Evolutionary conservation across 2,888 invertebrate species (phyloP).

Genomic region (Papilio gigon): DNA sequence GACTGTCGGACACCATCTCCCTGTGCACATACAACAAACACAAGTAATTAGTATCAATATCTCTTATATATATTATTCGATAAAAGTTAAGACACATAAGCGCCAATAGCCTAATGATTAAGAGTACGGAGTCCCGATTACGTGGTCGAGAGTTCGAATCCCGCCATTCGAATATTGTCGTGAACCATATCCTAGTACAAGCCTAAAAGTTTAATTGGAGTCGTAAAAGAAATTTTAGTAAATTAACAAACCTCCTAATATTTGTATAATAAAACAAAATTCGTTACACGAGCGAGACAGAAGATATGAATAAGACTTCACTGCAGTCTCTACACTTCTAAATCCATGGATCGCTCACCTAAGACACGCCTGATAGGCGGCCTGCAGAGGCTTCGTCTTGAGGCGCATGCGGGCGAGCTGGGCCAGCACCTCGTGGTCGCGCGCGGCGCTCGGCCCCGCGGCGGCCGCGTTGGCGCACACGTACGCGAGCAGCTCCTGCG

Average conservation of each 20-base stretch:
- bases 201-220: too few relatives aligned
- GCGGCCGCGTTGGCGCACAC: constrained; percentile 94
- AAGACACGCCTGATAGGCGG: constrained; percentile 93
- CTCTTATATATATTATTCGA: neutral
- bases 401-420: constrained; percentile 94
- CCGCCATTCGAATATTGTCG: too few relatives aligned
- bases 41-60: neutral
- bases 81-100: neutral
- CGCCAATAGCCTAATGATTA: too few relatives aligned
- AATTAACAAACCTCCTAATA: too few relatives aligned
- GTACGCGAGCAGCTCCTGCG: constrained; percentile 94
- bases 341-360: too few relatives aligned
- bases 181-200: too few relatives aligned
- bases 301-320: neutral
- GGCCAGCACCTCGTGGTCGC: constrained; percentile 90
- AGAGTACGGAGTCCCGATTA: too few relatives aligned
- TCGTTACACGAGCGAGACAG: neutral
- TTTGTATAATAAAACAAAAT: too few relatives aligned
- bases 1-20: constrained; percentile 93
- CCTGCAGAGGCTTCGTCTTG: constrained; percentile 96
- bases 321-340: too few relatives aligned
- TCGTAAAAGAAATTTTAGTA: too few relatives aligned
- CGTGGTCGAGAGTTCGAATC: too few relatives aligned
- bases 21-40: constrained; percentile 68
- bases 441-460: constrained; percentile 80